Conservation (phyloP, 2,113 vertebrate genomes). For the Synchiropus splendidus region DNA sequence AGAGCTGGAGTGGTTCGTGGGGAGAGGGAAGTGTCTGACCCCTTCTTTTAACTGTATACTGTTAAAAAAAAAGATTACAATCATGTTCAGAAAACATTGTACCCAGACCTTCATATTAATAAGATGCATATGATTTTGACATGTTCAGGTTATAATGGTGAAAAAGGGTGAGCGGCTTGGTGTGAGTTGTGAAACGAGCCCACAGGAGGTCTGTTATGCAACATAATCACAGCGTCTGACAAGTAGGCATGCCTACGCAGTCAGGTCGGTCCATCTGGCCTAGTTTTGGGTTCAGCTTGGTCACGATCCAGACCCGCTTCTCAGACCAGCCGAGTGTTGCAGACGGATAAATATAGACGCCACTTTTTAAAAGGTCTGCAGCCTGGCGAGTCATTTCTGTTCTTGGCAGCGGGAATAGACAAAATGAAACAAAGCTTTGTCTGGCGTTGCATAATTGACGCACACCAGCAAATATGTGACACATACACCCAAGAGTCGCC, state of each 20-base stretch:
- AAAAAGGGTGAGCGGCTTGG: not conserved
- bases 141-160: too few species aligned
- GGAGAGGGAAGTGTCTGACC: too few species aligned
- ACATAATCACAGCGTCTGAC: conserved; percentile 38
- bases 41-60: too few species aligned
- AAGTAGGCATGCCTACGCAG: conserved; percentile 23
- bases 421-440: conserved; percentile 27
- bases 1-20: too few species aligned
- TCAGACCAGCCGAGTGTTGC: conserved; percentile 49
- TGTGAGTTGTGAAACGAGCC: conserved; percentile 18
- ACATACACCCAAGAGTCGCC: conserved; percentile 2
- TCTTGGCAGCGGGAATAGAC: conserved; percentile 24
- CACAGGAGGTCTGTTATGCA: conserved; percentile 31
- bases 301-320: conserved; percentile 51
- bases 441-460: conserved; percentile 17
- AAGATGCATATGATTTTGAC: too few species aligned
- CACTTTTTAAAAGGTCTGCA: conserved; percentile 46
- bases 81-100: too few species aligned
- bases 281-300: conserved; percentile 45
- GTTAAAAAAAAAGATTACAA: too few species aligned
- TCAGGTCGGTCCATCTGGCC: conserved; percentile 50
- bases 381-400: conserved; percentile 35
- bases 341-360: conserved; percentile 49
- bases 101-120: too few species aligned
- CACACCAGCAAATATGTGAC: conserved; percentile 10